phyloP scores from a whole-genome alignment of 2,113 vertebrate genomes.

The Bambusicola thoracicus region DNA sequence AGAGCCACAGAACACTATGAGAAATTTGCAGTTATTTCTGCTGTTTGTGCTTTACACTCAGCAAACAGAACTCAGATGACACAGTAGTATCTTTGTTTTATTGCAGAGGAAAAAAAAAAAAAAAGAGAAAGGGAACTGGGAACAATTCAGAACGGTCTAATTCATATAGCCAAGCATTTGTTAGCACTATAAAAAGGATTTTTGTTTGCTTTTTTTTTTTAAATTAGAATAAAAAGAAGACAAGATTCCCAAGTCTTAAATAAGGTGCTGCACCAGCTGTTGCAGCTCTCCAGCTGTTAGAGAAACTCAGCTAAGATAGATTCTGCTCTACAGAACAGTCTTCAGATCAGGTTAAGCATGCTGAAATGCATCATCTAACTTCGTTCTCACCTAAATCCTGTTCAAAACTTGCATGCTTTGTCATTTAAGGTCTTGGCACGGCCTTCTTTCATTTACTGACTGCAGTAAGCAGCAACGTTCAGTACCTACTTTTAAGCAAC shows the following conservation, averaged over 20 bases:
- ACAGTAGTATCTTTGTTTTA: neutral
- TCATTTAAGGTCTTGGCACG: neutral
- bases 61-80: neutral
- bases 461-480: neutral
- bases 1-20: accelerated
- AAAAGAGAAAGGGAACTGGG: neutral
- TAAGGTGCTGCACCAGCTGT: neutral
- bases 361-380: neutral
- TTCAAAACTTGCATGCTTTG: neutral
- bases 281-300: neutral
- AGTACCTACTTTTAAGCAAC: neutral
- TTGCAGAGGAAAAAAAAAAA: neutral
- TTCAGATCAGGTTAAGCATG: neutral
- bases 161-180: neutral
- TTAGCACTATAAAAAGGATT: neutral
- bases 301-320: neutral
- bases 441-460: neutral
- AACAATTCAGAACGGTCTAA: neutral
- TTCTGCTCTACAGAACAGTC: neutral
- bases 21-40: neutral
- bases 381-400: neutral
- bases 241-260: neutral
- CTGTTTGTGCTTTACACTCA: neutral
- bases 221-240: neutral
- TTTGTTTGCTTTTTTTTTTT: neutral